Evolutionary conservation across 1,140 invertebrate species (phyloP), one percentile per base, ranked within the genome.

Genomic region (Cyphomyrmex costatus): DNA sequence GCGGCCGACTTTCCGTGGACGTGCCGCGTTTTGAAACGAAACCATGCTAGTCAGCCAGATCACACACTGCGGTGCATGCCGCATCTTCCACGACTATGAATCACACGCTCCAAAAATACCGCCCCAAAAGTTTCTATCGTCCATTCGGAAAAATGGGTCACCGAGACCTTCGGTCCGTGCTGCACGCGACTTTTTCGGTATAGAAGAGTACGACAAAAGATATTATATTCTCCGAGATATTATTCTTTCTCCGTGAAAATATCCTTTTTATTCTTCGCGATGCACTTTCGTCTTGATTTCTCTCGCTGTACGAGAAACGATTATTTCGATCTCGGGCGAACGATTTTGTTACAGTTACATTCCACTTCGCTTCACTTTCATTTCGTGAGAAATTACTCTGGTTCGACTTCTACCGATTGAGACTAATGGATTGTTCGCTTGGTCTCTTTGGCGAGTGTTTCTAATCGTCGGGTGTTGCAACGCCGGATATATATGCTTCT

Each of bases 91-190:
- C 74, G 42, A 16, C n/a, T 42, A 46, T 79, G 89, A 90, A 89
- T 90, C 88, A 89, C 66, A 82, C 66, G 60, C 80, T 78, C 74
- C 70, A 70, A 86, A 89, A 89, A 90, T 89, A 90, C 27, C 85
- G 56, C 21, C 36, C 36, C 24, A 53, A 89, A 88, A 89, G 82
- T 87, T 85, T n/a, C 58, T 53, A 68, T 86, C 33, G 27, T 19
- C 51, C 68, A 63, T 36, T 79, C 53, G n/a, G 68, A 80, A 74
- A 89, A 88, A 56, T 88, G 21, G 88, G 86, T 74, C 82, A 27
- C 56, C 24, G 42, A 82, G 51, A 70, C 16, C 24, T 6, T 21
- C 42, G 21, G 27, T 33, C 14, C n/a, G 3, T 33, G 36, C 10
- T n/a, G 24, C 66, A 60, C 66, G 53, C 53, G 66, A 82, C 66